phyloP scores from a whole-genome alignment of 2,888 invertebrate species.

The Meiosimyza decipiens region DNA sequence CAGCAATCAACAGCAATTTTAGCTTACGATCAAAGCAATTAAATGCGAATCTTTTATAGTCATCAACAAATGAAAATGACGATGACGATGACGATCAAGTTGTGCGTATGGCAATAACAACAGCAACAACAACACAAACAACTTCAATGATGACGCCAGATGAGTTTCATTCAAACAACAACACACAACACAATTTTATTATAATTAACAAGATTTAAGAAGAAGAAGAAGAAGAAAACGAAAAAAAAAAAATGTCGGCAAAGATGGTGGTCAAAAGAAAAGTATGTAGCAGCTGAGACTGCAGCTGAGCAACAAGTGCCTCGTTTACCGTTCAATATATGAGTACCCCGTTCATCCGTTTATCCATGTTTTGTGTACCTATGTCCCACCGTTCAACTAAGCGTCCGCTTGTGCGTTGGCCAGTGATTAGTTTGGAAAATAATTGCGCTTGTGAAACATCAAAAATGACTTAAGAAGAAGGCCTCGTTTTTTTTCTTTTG shows the following conservation, averaged over 20 bases:
- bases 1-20: conserved; percentile 8
- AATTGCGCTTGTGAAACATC: conserved; percentile 39
- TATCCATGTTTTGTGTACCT: conserved; percentile 8
- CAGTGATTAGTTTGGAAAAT: conserved; percentile 24
- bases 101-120: not conserved
- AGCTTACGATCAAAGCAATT: conserved; percentile 25
- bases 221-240: not conserved
- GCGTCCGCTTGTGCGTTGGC: not conserved
- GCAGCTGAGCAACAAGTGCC: conserved; percentile 6
- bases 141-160: too few species aligned
- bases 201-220: not conserved
- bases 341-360: too few species aligned
- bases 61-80: not conserved
- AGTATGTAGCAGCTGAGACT: not conserved
- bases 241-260: not conserved
- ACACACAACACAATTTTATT: not conserved
- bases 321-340: too few species aligned
- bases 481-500: conserved; percentile 1
- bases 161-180: not conserved
- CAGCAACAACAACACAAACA: not conserved
- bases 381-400: not conserved
- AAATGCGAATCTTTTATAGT: conserved; percentile 30
- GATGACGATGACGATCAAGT: not conserved
- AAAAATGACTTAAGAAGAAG: conserved; percentile 42
- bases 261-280: not conserved